These are phyloP conservation scores for Myripristis jacobus DNA, from an alignment of 2,797 vertebrate genomes.

Conservation along the genomic window DNA sequence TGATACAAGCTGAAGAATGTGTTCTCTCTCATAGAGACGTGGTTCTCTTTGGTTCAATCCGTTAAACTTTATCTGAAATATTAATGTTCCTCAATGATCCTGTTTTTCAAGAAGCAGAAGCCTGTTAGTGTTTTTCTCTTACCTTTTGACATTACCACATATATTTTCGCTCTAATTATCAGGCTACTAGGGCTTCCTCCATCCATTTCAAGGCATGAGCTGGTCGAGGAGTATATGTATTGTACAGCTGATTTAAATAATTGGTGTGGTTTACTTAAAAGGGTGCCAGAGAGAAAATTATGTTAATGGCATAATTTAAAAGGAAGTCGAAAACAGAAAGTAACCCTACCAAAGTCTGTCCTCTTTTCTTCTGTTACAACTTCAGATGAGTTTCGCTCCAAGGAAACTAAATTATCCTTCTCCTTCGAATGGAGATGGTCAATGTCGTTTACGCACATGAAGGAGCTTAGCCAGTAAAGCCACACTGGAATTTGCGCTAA, in stretches of 20 bases:
- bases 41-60: conserved; percentile 33
- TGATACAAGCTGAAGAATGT: conserved; percentile 27
- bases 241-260: conserved; percentile 85
- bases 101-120: conserved; percentile 65
- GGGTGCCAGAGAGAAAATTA: conserved; percentile 82
- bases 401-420: conserved; percentile 81
- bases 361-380: conserved; percentile 74
- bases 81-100: conserved; percentile 71
- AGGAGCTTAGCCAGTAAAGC: conserved; percentile 62
- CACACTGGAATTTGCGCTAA: conserved; percentile 54
- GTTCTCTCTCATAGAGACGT: conserved; percentile 49
- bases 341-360: conserved; percentile 72
- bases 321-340: conserved; percentile 75
- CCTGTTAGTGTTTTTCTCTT: conserved; percentile 67
- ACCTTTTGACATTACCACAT: conserved; percentile 72
- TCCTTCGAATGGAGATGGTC: conserved; percentile 71
- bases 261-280: conserved; percentile 86
- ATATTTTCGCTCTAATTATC: conserved; percentile 70
- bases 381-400: conserved; percentile 74
- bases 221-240: conserved; percentile 76
- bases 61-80: conserved; percentile 74
- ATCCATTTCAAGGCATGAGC: conserved; percentile 73
- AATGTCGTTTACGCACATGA: conserved; percentile 67
- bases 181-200: conserved; percentile 67
- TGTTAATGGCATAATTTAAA: conserved; percentile 85